Evolutionary conservation across 1,140 invertebrate genomes (phyloP), one percentile per base, ranked within the genome.

Genomic region (Wiebesia pumilae): DNA sequence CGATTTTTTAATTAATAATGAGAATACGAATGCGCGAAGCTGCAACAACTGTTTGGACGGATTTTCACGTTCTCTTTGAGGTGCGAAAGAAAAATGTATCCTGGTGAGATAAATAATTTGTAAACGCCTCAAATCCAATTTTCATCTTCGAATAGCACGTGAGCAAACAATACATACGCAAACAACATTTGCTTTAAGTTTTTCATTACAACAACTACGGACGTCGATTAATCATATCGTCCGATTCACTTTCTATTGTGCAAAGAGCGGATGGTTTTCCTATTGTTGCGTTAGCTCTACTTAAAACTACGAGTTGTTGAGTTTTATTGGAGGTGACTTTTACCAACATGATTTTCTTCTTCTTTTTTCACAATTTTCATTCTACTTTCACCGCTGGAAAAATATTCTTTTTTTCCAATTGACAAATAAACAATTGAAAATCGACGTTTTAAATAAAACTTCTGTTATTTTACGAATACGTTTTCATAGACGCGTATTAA

Each of bases 161-260:
- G 10, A 40, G 3, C 35, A 24, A 35, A 35, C 69, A 24, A 21
- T 4, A 12, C 12, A 35, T 3, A 33, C 4, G 10, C 65, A 24
- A 1, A 19, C 21, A 54, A 24, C 9, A 38, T 47, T 33, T 47
- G n/a, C 71, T 33, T 69, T 69, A n/a, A 38, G 19, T 51, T 67
- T 67, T 62, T 43, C n/a, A 30, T 47, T n/a, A n/a, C n/a, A 14
- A 19, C 30, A 51, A n/a, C 30, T 30, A 14, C 43, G 24, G 7
- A 38, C 82, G 75, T 3, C 35, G 75, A 84, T 84, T 79, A 79
- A 84, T 84, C 73, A 47, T 84, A 79, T 83, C 24, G 47, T 1
- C 73, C 7, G 40, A 78, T 65, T 84, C 58, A 79, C 83, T 84
- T 84, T 84, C 83, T 84, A 84, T 51, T 47, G 30, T 77, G 54